Evolutionary conservation across 1,140 invertebrate species (phyloP).

Genomic region (Battus philenor): DNA sequence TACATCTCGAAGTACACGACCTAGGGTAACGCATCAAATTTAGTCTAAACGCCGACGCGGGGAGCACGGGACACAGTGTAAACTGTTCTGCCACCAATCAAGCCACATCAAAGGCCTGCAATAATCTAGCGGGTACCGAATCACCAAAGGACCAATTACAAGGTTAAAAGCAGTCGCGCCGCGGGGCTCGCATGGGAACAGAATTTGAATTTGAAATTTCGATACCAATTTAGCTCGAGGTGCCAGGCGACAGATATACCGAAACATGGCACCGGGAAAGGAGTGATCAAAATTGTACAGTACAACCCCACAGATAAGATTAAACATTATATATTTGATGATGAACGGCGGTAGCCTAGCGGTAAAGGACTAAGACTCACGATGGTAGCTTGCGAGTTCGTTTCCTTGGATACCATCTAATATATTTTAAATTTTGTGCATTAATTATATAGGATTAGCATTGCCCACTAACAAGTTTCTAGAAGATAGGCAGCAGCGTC

Average conservation of each 20-base stretch:
- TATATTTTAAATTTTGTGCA: no score
- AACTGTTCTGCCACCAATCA: slow-evolving; percentile 34
- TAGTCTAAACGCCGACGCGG: slow-evolving; percentile 19
- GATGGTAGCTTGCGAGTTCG: no score
- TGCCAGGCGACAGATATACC: slow-evolving; percentile 55
- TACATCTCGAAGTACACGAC: no score
- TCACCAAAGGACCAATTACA: slow-evolving; percentile 62
- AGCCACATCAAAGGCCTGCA: slow-evolving; percentile 52
- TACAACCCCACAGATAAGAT: slow-evolving; percentile 30
- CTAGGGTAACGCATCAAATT: slow-evolving; percentile 22
- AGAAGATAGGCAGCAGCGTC: no score
- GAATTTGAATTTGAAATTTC: slow-evolving; percentile 68
- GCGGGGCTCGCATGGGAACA: slow-evolving; percentile 45
- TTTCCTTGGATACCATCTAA: no score
- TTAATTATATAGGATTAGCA: no score
- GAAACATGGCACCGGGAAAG: slow-evolving; percentile 39
- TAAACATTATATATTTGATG: no score
- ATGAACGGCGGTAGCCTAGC: no score
- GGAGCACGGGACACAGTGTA: slow-evolving; percentile 16
- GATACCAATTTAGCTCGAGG: slow-evolving; percentile 66
- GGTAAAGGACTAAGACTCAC: no score
- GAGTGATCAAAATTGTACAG: slow-evolving; percentile 47
- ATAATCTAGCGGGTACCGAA: slow-evolving; percentile 33
- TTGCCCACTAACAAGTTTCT: no score
- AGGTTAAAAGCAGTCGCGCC: slow-evolving; percentile 49